phyloP scores from a whole-genome alignment of 2,888 invertebrate species.

The Polydrusus pterygomalis region DNA sequence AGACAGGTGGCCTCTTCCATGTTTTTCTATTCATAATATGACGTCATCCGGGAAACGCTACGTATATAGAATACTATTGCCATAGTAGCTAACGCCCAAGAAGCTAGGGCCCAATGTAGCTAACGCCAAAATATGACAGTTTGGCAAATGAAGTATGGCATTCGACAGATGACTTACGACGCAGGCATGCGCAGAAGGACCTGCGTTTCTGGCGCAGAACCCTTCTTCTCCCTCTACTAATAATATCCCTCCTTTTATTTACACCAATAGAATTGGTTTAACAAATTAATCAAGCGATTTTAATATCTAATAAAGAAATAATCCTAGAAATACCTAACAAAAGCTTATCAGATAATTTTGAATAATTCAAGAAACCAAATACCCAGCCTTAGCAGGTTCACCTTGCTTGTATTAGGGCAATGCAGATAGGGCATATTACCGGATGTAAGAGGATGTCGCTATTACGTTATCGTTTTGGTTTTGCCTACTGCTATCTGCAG shows the following conservation, averaged over 20 bases:
- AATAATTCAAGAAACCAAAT: conserved; percentile 30
- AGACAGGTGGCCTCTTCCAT: no score
- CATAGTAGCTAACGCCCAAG: no score
- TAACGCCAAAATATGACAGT: no score
- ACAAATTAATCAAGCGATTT: not conserved
- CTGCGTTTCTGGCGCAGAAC: no score
- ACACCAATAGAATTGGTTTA: not conserved
- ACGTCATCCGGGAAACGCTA: no score
- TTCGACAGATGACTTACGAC: no score
- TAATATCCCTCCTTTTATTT: not conserved
- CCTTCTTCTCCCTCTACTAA: no score
- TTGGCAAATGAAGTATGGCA: no score
- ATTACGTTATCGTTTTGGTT: not conserved
- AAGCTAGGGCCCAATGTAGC: no score
- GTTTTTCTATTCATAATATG: no score
- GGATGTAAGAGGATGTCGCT: conserved; percentile 6
- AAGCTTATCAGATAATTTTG: conserved; percentile 28
- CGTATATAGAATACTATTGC: no score
- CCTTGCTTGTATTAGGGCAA: not conserved
- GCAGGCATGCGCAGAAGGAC: no score
- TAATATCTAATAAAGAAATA: conserved; percentile 17
- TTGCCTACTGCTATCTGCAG: not conserved
- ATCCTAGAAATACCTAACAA: conserved; percentile 22
- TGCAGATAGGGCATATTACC: conserved; percentile 17
- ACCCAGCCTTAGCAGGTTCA: conserved; percentile 19